phyloP scores from a whole-genome alignment of 2,797 vertebrate genomes.

The Rhinatrema bivittatum region DNA sequence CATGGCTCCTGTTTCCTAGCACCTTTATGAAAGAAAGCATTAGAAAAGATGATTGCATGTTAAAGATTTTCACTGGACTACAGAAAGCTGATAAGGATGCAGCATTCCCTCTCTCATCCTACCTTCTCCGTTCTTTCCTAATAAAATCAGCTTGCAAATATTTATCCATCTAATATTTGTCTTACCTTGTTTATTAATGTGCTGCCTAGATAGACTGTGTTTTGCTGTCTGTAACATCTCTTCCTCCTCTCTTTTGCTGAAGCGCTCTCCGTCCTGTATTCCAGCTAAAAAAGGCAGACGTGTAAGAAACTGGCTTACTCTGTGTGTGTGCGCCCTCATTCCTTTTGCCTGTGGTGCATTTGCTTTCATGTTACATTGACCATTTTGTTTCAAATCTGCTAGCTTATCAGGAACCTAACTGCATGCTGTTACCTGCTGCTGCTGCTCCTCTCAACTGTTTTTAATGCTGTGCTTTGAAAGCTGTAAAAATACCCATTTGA shows the following conservation, averaged over 20 bases:
- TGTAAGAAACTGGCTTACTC: slow-evolving; percentile 78
- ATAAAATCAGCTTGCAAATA: background rate
- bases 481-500: slow-evolving; percentile 33
- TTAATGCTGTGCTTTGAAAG: slow-evolving; percentile 37
- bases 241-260: slow-evolving; percentile 72
- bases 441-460: slow-evolving; percentile 23
- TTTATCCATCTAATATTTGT: slow-evolving; percentile 1
- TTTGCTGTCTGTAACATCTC: slow-evolving; percentile 54
- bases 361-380: slow-evolving; percentile 40
- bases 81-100: too few species aligned
- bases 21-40: too few species aligned
- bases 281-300: slow-evolving; percentile 95
- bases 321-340: slow-evolving; percentile 45
- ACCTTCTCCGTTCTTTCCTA: slow-evolving; percentile 1
- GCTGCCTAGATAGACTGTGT: slow-evolving; percentile 13
- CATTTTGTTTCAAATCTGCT: slow-evolving; percentile 19
- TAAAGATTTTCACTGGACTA: too few species aligned
- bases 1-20: too few species aligned
- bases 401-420: slow-evolving; percentile 24
- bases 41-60: too few species aligned
- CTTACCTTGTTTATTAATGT: slow-evolving; percentile 2
- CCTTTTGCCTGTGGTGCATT: slow-evolving; percentile 55
- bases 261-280: slow-evolving; percentile 90
- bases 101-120: slow-evolving; percentile 5
- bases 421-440: slow-evolving; percentile 52